These are phyloP conservation scores for Chionodraco myersi DNA, from an alignment of 2,113 vertebrate species.

Conservation along the genomic window DNA sequence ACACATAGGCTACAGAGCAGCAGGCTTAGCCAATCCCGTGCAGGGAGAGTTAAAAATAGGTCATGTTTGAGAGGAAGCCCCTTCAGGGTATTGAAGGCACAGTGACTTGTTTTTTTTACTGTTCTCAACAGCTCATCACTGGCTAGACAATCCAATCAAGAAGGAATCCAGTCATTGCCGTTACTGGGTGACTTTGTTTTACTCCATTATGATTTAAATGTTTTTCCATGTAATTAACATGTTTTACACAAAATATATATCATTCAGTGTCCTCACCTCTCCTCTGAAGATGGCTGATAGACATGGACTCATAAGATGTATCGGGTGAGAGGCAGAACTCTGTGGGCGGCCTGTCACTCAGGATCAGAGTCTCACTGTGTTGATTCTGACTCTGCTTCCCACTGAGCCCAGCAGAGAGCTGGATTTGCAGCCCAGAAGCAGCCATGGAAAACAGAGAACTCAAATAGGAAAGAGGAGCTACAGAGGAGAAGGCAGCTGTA, in stretches of 20 bases:
- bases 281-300: constrained; percentile 93
- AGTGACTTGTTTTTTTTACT: constrained; percentile 47
- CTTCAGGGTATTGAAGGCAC: constrained; percentile 80
- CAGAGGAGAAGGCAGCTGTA: constrained; percentile 78
- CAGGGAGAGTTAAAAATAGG: constrained; percentile 84
- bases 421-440: constrained; percentile 44
- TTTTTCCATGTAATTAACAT: not conserved
- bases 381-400: constrained; percentile 71
- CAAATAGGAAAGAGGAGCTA: constrained; percentile 69
- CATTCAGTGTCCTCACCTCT: constrained; percentile 83
- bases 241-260: not conserved
- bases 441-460: constrained; percentile 55
- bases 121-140: constrained; percentile 55
- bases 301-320: constrained; percentile 88
- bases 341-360: constrained; percentile 88
- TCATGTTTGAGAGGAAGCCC: constrained; percentile 82
- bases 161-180: constrained; percentile 9
- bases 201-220: constrained; percentile 2
- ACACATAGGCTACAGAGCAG: constrained; percentile 66
- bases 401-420: constrained; percentile 70
- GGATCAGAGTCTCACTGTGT: constrained; percentile 86
- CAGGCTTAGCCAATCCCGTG: constrained; percentile 78
- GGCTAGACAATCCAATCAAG: constrained; percentile 35
- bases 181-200: not conserved
- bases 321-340: constrained; percentile 94